These are phyloP conservation scores for Galagoides demidoff DNA, from an alignment of 2,797 vertebrate genomes.

Conservation along the genomic window DNA sequence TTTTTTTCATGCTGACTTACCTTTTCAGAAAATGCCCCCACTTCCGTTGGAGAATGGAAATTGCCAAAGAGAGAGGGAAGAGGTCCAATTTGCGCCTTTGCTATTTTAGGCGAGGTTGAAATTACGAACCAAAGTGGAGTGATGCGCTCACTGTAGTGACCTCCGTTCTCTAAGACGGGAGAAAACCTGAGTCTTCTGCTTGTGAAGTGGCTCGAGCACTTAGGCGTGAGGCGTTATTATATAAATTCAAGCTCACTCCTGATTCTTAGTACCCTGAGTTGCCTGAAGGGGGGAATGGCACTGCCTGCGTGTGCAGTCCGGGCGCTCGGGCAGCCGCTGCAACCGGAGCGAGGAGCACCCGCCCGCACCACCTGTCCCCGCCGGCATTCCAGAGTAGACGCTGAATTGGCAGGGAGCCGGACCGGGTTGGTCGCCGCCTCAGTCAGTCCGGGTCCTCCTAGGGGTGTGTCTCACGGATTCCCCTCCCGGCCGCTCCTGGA, in stretches of 20 bases:
- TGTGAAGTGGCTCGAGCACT: conserved; percentile 67
- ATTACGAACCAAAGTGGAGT: conserved; percentile 69
- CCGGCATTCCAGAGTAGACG: conserved; percentile 81
- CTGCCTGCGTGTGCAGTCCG: conserved; percentile 71
- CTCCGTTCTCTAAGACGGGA: conserved; percentile 17
- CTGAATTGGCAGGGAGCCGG: conserved; percentile 72
- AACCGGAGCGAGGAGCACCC: conserved; percentile 75
- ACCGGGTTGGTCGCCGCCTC: conserved; percentile 67
- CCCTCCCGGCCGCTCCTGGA: conserved; percentile 66
- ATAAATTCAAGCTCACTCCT: conserved; percentile 78
- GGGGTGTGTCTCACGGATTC: conserved; percentile 80
- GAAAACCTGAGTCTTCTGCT: conserved; percentile 60
- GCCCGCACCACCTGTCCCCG: conserved; percentile 81
- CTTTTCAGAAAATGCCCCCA: conserved; percentile 75
- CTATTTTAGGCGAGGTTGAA: conserved; percentile 74
- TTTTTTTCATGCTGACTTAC: conserved; percentile 72
- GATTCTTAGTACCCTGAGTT: conserved; percentile 81
- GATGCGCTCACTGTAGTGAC: conserved; percentile 72
- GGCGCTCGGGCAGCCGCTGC: conserved; percentile 67
- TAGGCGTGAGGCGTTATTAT: conserved; percentile 76
- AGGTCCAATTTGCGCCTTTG: conserved; percentile 62
- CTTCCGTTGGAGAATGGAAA: conserved; percentile 74
- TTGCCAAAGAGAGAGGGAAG: conserved; percentile 64
- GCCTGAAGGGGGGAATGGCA: conserved; percentile 82
- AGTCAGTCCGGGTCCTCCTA: conserved; percentile 72